Base-by-base conservation (phyloP, 2,113 vertebrate species). In the Tachycineta bicolor region DNA sequence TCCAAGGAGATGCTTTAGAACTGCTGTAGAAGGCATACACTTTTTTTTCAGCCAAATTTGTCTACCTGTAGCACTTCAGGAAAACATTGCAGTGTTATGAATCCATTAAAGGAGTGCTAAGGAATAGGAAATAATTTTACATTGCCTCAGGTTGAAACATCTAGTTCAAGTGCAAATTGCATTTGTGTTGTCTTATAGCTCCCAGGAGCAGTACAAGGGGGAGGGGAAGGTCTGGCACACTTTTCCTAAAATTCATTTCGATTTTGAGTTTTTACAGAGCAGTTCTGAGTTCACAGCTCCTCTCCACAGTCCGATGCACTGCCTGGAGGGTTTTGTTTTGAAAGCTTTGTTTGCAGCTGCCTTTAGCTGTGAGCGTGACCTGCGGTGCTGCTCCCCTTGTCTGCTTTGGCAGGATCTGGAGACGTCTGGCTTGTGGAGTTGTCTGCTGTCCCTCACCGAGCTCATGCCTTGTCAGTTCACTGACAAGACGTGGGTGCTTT, bases 121-220 rank as follows among this genome's bases (percentile, higher is more conserved):
- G 44, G 60, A 84, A 34, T 7, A 71, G 87, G 68, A 90, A 96
- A 95, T 85, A 82, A 83, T 87, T 93, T 94, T 34, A 8, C 1
- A 1, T 87, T 73, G 86, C 84, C 79, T 83, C 18, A 46, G 78
- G 83, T 65, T 79, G 69, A 76, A 87, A 79, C 81, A 77, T 65
- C 62, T 87, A 78, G 55, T 83, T 89, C 34, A 95, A 95, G 50
- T 88, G 23, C 52, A 94, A 95, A 95, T 91, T 47, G 20, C 26
- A 73, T 75, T 96, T 3, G 5, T 74, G 22, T 80, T 90, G 74
- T 95, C 17, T 70, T 75, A 76, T 17, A 84, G 41, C 71, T 94
- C 94, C 83, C 33, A 9, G n/a, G 55, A 94, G 68, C 67, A 60
- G 41, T 25, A 56, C 33, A 21, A 6, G 11, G 6, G 59, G n/a